Percentiles rank a stretch among this genome's conserved stretches.
These are phyloP conservation scores for Morpho deidamia DNA, from an alignment of 2,888 invertebrate genomes.

Conservation along the genomic window DNA sequence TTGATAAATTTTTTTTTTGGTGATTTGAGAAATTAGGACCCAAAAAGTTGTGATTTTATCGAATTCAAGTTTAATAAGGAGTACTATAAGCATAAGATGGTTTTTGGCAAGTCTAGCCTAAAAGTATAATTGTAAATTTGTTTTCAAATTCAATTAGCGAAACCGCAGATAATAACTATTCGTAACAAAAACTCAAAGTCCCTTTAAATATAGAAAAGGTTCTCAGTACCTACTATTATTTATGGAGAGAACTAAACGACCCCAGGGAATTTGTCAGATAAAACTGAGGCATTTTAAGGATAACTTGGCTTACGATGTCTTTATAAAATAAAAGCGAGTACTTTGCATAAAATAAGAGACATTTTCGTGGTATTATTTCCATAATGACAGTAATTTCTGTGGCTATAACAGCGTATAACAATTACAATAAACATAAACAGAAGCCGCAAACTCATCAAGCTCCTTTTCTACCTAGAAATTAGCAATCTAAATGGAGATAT, in stretches of 20 bases:
- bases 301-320: conserved; percentile 11
- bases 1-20: too few species aligned
- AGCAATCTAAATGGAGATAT: too few species aligned
- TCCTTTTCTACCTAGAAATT: neutral
- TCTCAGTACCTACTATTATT: conserved; percentile 9
- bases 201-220: conserved; percentile 10
- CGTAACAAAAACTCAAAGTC: neutral
- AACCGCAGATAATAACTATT: too few species aligned
- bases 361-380: conserved; percentile 12
- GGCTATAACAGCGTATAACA: conserved; percentile 10
- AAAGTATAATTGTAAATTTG: too few species aligned
- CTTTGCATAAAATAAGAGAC: conserved; percentile 17
- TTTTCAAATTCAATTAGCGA: too few species aligned
- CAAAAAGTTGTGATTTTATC: too few species aligned
- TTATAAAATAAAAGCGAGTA: conserved; percentile 21
- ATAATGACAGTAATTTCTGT: conserved; percentile 11
- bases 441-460: neutral
- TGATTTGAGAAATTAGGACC: too few species aligned
- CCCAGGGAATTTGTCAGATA: conserved; percentile 13
- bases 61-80: too few species aligned
- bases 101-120: too few species aligned
- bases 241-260: conserved; percentile 10
- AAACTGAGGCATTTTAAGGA: conserved; percentile 4
- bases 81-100: too few species aligned
- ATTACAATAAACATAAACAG: conserved; percentile 10